Evolutionary conservation across 2,113 vertebrate genomes (phyloP), one percentile per base, ranked within the genome.

Genomic region (Pandion haliaetus): DNA sequence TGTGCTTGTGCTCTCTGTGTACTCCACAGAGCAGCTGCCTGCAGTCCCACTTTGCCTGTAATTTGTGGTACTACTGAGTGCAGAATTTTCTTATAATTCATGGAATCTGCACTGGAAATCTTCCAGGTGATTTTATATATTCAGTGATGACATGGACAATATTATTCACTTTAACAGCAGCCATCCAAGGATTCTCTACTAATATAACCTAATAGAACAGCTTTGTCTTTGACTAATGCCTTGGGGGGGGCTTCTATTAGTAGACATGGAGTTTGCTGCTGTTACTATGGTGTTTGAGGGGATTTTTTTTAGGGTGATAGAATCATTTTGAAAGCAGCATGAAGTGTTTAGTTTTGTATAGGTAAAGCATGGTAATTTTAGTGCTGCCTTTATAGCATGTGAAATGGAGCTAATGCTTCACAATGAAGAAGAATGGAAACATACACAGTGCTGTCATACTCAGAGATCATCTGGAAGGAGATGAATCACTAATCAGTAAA

Each of bases 401-500:
- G 76, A 73, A 92, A 83, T 38, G n/a, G 72, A 89, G 36, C 72
- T 77, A 57, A 32, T 55, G 45, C 73, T 87, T 82, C 54, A 25
- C 78, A 58, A 4, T 54, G 61, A 76, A 47, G 59, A 92, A 65
- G 66, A 82, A 45, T 8, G 2, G 54, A 77, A 59, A 69, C 31
- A 32, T 18, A 52, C 12, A 50, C 44, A 58, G 8, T 38, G 32
- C 78, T 85, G 70, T 92, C 73, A 44, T 72, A n/a, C 73, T 85
- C 17, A 3, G 66, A 88, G 49, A 91, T 95, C 70, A 87, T 85
- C 58, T 93, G 38, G 58, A 91, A 89, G 58, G 57, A 85, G 62
- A 61, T 89, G 74, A 95, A 91, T 93, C 67, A 77, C 82, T 88
- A 63, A 86, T 80, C 71, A 90, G 82, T 47, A 94, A 70, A 83